phyloP scores from a whole-genome alignment of 2,888 invertebrate species.

The Macrosoma leucophasiata region DNA sequence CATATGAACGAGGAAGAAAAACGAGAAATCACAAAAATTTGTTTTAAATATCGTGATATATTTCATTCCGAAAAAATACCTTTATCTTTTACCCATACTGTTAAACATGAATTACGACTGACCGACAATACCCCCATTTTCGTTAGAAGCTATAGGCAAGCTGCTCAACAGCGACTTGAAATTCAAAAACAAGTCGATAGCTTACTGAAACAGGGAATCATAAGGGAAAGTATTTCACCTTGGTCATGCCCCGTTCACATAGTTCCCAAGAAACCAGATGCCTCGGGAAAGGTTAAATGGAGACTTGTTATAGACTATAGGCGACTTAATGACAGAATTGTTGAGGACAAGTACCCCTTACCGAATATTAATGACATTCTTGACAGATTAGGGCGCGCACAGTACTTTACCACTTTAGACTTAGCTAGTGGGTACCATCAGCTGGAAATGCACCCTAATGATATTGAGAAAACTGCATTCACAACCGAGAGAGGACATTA shows the following conservation, averaged over 20 bases:
- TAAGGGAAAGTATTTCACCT: slow-evolving; percentile 23
- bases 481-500: slow-evolving; percentile 30
- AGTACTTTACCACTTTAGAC: slow-evolving; percentile 29
- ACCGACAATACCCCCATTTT: slow-evolving; percentile 23
- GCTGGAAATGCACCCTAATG: slow-evolving; percentile 20
- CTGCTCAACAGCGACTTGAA: slow-evolving; percentile 22
- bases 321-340: slow-evolving; percentile 21
- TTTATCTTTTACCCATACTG: slow-evolving; percentile 30
- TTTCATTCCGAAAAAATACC: slow-evolving; percentile 34
- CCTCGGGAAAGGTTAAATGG: slow-evolving; percentile 24
- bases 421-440: slow-evolving; percentile 29
- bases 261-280: slow-evolving; percentile 26
- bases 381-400: slow-evolving; percentile 24
- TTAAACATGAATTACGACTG: slow-evolving; percentile 37
- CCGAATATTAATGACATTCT: slow-evolving; percentile 23
- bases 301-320: slow-evolving; percentile 25
- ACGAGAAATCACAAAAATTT: slow-evolving; percentile 26
- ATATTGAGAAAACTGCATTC: slow-evolving; percentile 30
- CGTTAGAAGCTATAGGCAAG: slow-evolving; percentile 21
- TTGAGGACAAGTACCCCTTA: slow-evolving; percentile 29
- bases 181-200: slow-evolving; percentile 24
- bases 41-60: slow-evolving; percentile 33
- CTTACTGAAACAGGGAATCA: slow-evolving; percentile 24
- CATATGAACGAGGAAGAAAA: slow-evolving; percentile 35
- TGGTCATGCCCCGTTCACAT: slow-evolving; percentile 26